These are phyloP conservation scores for Clangula hyemalis DNA, from an alignment of 2,797 vertebrate species.

Conservation along the genomic window DNA sequence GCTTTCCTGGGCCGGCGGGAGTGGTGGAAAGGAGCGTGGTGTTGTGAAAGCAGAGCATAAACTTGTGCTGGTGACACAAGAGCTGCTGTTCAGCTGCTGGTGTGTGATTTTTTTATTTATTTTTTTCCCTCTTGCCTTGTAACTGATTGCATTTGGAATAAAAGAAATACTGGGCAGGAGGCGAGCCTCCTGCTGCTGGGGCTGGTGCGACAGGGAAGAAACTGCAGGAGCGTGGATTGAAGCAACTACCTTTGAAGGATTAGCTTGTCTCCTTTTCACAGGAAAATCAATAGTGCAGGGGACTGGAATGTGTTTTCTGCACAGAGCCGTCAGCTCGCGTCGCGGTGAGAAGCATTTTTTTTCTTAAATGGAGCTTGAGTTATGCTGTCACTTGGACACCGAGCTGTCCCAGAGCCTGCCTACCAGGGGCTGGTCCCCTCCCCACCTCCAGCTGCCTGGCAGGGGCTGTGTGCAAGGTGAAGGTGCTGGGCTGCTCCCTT, in stretches of 20 bases:
- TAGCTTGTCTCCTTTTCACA: conserved; percentile 63
- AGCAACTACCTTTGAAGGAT: conserved; percentile 56
- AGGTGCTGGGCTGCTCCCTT: not conserved
- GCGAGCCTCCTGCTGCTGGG: not conserved
- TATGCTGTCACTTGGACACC: not conserved
- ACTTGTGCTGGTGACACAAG: not conserved
- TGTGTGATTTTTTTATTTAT: not conserved
- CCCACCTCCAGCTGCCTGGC: not conserved
- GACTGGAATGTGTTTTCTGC: conserved; percentile 29
- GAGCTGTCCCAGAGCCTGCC: not conserved
- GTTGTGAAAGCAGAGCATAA: not conserved
- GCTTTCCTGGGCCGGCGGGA: not conserved
- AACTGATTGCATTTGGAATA: not conserved
- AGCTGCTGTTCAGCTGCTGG: not conserved
- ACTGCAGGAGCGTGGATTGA: not conserved
- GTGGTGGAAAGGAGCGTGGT: not conserved
- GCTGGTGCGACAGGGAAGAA: not conserved
- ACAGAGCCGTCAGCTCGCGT: conserved; percentile 10
- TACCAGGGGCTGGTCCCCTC: not conserved
- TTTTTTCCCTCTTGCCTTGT: not conserved
- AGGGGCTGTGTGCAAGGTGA: not conserved
- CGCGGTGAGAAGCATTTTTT: not conserved
- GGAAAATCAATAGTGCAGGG: conserved; percentile 66
- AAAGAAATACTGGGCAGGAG: conserved; percentile 24
- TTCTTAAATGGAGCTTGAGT: conserved; percentile 27